Base-by-base conservation (phyloP, 30 jellyfish, hydroid and myxozoan species). In the Cassiopea xamachana region DNA sequence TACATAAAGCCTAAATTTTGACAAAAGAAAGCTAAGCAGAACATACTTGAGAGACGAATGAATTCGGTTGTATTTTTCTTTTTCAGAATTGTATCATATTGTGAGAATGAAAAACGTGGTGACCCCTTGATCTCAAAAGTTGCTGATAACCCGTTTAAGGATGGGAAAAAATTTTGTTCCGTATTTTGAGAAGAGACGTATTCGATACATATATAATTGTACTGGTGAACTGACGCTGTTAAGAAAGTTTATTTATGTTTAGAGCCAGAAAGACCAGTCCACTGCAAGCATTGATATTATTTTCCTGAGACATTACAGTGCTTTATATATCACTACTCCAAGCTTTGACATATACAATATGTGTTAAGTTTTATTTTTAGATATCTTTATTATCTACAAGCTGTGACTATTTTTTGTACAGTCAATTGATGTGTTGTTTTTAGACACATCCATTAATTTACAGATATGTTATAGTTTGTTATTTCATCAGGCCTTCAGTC, bases 71-170 rank as follows among this genome's bases (percentile, higher is more conserved):
- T 3, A 55, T 3, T 10, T 55, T 55, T 55, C 12, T 10, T 0
- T n/a, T 79, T 46, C 82, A 94, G 98, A 71, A 84, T 94, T 67
- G 86, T 94, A 10, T 90, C 97, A 19, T 94, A 59, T 72, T 94
- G 98, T 70, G 98, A 94, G 70, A 94, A 90, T 48, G 97, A 87
- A 60, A 93, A 90, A 69, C 72, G 91, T 62, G 75, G 67, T 14
- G 98, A 94, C 73, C 97, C 97, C 3, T 77, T 94, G 75, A 68
- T 94, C 47, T 46, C 80, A 67, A 94, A 94, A 48, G 92, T 96
- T 4, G 88, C 96, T 13, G 98, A 94, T 83, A 94, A 94, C 64
- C 98, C 98, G 6, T 94, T 60, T 88, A 96, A 92, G 45, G 97
- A 90, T 77, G 85, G 93, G 48, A 74, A 81, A 43, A 60, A 90